phyloP scores from a whole-genome alignment of 1,140 invertebrate species.

The Pseudomyrmex concolor region DNA sequence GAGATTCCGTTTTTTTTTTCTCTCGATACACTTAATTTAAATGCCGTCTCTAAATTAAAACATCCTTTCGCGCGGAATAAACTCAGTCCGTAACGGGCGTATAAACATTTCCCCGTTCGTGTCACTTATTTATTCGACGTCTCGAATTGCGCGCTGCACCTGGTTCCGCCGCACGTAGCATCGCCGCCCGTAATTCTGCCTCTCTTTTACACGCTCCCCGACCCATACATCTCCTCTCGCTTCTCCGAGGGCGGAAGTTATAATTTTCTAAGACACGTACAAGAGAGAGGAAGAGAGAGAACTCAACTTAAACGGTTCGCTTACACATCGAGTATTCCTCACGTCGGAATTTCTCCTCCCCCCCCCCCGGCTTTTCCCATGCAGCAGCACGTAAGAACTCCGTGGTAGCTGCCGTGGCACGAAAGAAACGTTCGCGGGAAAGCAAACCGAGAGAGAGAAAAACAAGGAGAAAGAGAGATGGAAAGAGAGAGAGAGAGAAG shows the following conservation, averaged over 20 bases:
- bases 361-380: too few relatives aligned
- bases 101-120: too few relatives aligned
- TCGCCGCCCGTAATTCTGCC: conserved; percentile 7
- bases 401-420: conserved; percentile 19
- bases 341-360: conserved; percentile 43
- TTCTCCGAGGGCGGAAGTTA: conserved; percentile 42
- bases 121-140: too few relatives aligned
- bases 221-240: conserved; percentile 8
- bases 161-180: neutral
- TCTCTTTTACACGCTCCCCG: neutral
- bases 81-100: too few relatives aligned
- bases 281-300: conserved; percentile 21
- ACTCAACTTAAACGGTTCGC: conserved; percentile 7
- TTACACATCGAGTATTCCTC: conserved; percentile 28
- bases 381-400: conserved; percentile 50
- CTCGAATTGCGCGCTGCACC: too few relatives aligned
- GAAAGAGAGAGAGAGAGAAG: conserved; percentile 1
- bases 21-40: too few relatives aligned
- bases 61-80: too few relatives aligned
- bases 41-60: too few relatives aligned
- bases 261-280: conserved; percentile 41
- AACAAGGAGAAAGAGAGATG: neutral
- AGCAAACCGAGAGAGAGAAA: neutral
- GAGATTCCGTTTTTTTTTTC: neutral
- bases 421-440: conserved; percentile 27